Conservation (phyloP, 2,797 vertebrate species). For the Neostethus bicornis region DNA sequence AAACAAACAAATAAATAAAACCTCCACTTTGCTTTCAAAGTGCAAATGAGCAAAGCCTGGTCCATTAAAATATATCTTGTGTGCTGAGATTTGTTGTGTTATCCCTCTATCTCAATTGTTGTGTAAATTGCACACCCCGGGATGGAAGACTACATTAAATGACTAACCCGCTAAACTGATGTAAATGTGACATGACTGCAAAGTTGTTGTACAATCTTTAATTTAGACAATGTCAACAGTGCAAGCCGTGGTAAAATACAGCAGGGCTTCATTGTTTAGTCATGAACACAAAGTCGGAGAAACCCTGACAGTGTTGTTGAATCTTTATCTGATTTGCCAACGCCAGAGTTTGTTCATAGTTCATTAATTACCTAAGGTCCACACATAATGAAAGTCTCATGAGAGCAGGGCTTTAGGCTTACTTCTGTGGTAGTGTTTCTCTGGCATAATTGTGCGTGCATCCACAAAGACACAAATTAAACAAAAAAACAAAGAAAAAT, state of each 20-base stretch:
- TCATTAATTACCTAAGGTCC: conserved; percentile 56
- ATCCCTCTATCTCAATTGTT: background rate
- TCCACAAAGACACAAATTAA: background rate
- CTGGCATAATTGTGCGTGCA: conserved; percentile 8
- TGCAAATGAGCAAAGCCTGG: background rate
- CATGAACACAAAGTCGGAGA: conserved; percentile 6
- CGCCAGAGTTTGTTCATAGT: conserved; percentile 40
- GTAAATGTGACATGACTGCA: background rate
- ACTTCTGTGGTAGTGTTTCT: conserved; percentile 34
- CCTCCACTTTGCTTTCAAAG: too few species aligned
- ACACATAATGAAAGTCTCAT: conserved; percentile 45
- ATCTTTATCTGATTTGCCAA: conserved; percentile 25
- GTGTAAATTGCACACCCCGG: background rate
- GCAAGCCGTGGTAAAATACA: background rate
- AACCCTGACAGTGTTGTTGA: conserved; percentile 6
- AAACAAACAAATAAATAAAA: background rate
- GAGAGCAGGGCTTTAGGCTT: conserved; percentile 42
- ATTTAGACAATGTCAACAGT: background rate
- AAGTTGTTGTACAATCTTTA: background rate
- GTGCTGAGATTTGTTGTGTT: background rate
- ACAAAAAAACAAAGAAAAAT: background rate
- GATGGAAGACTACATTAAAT: background rate
- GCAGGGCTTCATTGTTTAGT: conserved; percentile 2
- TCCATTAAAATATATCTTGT: conserved; percentile 3
- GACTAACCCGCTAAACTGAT: background rate